Conservation (phyloP, 2,797 vertebrate genomes). For the Carcharodon carcharias region DNA sequence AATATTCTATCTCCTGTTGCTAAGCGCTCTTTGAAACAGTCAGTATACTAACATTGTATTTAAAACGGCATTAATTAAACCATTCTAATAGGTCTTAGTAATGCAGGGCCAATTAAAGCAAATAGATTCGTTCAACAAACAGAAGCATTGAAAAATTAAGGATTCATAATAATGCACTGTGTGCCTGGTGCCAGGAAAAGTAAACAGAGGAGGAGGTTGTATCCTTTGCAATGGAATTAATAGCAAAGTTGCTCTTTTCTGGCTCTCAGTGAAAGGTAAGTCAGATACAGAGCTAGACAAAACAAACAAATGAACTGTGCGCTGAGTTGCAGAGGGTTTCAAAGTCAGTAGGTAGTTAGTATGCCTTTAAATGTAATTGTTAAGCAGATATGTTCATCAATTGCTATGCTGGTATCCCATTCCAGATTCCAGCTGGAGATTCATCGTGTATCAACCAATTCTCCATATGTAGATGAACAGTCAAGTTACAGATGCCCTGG, state of each 20-base stretch:
- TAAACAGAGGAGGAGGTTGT: conserved; percentile 24
- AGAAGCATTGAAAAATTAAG: neutral
- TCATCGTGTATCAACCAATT: neutral
- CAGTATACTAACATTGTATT: neutral
- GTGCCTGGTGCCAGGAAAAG: neutral
- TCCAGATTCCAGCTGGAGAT: neutral
- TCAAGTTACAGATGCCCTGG: too few relatives aligned
- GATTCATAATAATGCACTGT: neutral
- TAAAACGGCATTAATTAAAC: neutral
- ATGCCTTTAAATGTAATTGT: neutral
- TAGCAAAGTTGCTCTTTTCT: conserved; percentile 1
- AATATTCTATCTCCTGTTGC: neutral
- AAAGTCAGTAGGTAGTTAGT: neutral
- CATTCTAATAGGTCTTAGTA: neutral
- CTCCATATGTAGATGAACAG: neutral
- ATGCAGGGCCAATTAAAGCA: neutral
- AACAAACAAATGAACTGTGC: conserved; percentile 28
- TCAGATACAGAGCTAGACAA: neutral
- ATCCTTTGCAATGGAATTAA: neutral
- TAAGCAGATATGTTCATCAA: conserved; percentile 1
- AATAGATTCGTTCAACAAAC: neutral
- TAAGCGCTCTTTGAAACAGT: too few relatives aligned
- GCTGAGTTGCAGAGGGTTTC: neutral
- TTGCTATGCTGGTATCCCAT: neutral
- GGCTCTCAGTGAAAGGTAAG: conserved; percentile 14